Base-by-base conservation (phyloP, 1,140 invertebrate species). In the Hetaerina americana region DNA sequence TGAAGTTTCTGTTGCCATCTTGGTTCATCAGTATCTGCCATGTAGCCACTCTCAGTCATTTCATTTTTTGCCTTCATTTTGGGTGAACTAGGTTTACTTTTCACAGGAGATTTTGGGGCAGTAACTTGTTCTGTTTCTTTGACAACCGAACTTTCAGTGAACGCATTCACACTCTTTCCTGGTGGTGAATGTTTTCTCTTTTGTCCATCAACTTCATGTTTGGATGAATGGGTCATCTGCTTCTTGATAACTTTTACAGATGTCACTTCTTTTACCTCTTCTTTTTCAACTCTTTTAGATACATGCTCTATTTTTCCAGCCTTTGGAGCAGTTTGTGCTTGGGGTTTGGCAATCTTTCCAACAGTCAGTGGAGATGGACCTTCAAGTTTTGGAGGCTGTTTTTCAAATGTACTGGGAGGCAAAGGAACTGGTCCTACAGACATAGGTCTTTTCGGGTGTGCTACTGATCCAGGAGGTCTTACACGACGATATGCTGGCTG, bases 21-120 rank as follows among this genome's bases (percentile, higher is more conserved):
- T 0, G 85, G 85, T 73, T 90, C 89, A 75, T 90, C 87, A 0
- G 89, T 90, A 76, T 91, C 89, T 0, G 89, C 89, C 77, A 87
- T 87, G 75, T 90, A 90, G 18, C 89, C 89, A 77, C 86, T 87
- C 73, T 87, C 84, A 22, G 76, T 76, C 78, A 85, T 77, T 77
- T 81, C 80, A 69, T 73, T 81, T 79, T 81, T 85, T 74, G 77
- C 75, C 72, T 86, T 86, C 5, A 81, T 79, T 77, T 87, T 87
- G 5, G 86, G 85, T 12, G 86, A 86, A 68, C 85, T 84, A 10
- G 84, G 85, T 75, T 84, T 87, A 2, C 75, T 79, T 0, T 70
- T 72, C 0, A 75, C 68, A 0, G 57, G 68, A 66, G 70, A 70
- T 68, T 31, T 70, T 66, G 66, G 57, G 70, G 68, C 69, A 29